These are phyloP conservation scores for Liasis olivaceus DNA, from an alignment of 2,797 vertebrate species.

Conservation along the genomic window DNA sequence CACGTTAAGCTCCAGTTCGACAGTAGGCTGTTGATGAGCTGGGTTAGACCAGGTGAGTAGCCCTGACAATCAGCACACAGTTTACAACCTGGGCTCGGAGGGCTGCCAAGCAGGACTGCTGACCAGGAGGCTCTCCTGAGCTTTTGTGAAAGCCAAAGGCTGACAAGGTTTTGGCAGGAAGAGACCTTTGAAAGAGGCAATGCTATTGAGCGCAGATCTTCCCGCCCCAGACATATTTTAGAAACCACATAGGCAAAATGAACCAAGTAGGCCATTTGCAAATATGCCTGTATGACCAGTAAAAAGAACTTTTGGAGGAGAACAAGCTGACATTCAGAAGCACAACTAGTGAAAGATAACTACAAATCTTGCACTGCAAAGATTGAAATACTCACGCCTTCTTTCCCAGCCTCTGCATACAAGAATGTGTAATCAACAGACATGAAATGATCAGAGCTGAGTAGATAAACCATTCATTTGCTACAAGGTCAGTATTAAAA, in stretches of 20 bases:
- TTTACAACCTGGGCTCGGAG: slow-evolving; percentile 37
- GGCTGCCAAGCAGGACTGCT: slow-evolving; percentile 55
- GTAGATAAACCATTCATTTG: background rate
- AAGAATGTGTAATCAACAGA: background rate
- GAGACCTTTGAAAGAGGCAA: slow-evolving; percentile 50
- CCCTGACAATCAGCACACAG: slow-evolving; percentile 19
- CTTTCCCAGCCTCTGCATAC: background rate
- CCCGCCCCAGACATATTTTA: slow-evolving; percentile 50
- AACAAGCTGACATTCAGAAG: slow-evolving; percentile 47
- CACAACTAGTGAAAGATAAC: slow-evolving; percentile 8
- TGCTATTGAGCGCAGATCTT: slow-evolving; percentile 43
- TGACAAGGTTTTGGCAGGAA: slow-evolving; percentile 58
- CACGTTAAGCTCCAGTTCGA: slow-evolving; percentile 58
- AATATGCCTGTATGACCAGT: slow-evolving; percentile 51
- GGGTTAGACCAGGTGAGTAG: slow-evolving; percentile 55
- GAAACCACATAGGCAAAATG: slow-evolving; percentile 56
- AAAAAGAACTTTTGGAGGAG: slow-evolving; percentile 44
- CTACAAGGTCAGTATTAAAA: background rate
- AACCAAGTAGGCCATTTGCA: slow-evolving; percentile 56
- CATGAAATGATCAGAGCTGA: background rate
- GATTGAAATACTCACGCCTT: background rate
- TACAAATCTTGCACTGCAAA: background rate
- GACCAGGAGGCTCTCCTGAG: slow-evolving; percentile 33
- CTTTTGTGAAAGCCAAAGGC: slow-evolving; percentile 52
- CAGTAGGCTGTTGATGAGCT: slow-evolving; percentile 65